Evolutionary conservation across 2,113 vertebrate genomes (phyloP), one percentile per base, ranked within the genome.

Genomic region (Vimba vimba): DNA sequence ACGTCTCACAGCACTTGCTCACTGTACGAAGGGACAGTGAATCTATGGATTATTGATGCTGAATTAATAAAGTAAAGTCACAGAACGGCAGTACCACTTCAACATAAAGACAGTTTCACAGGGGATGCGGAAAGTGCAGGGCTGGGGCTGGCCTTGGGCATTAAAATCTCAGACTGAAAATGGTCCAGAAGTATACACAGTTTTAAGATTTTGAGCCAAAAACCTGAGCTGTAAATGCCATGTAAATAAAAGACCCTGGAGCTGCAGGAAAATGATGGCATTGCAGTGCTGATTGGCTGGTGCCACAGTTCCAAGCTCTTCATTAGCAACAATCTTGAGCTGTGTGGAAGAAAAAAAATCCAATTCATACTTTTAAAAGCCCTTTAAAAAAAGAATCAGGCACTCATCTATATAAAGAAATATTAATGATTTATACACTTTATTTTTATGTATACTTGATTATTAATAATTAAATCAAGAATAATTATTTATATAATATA

Each of bases 11-110:
- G 21, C 11, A 57, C 59, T 50, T 8, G 30, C 4, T 6, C 39
- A 27, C 75, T 50, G 86, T 62, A 15, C 47, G 55, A 25, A 82
- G 52, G 15, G 82, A 81, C 45, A 59, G 82, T 19, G 73, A 88
- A 57, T 86, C 71, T 75, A 60, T 86, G 39, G 68, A 74, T 84
- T 86, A 66, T 57, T 64, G 25, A 59, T n/a, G n/a, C 36, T 74
- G 27, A 73, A 50, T 57, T 33, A 33, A 33, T 33, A 33, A 33
- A 23, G 71, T 25, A 30, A 88, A 82, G 55, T 27, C 36, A 9
- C 43, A 43, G 47, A 13, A 3, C 12, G 12, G 47, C 47, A 50
- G 47, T 50, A 15, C 47, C 47, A 15, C 4, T 50, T 50, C 47
- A 15, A 50, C 47, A 50, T 50, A 43, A 50, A 50, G 47, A 13